Evolutionary conservation across 2,113 vertebrate species (phyloP).

Genomic region (Cinclus mexicanus): DNA sequence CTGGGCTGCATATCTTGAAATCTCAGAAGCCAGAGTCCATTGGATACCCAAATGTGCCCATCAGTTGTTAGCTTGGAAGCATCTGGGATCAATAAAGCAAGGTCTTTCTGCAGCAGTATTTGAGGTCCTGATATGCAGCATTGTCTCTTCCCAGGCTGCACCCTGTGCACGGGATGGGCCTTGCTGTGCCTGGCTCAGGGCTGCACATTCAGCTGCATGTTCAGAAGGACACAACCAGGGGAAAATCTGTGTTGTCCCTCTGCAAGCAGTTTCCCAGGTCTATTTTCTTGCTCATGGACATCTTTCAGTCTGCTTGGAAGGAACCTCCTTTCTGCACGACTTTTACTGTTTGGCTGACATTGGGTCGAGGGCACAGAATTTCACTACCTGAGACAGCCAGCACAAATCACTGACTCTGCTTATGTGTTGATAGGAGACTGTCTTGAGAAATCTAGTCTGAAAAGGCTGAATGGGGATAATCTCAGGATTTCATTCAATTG

Average conservation of each 20-base stretch:
- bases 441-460: neutral
- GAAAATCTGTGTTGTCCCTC: rapidly evolving
- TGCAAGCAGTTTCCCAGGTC: neutral
- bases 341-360: neutral
- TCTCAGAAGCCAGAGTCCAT: neutral
- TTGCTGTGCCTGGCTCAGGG: neutral
- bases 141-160: neutral
- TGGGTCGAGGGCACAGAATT: neutral
- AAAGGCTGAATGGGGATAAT: neutral
- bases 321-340: neutral
- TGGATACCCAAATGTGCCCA: too few relatives aligned
- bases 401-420: neutral
- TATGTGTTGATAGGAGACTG: neutral
- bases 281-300: neutral
- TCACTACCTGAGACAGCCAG: neutral
- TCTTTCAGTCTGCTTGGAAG: neutral
- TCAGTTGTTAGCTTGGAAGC: neutral
- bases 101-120: neutral
- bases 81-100: neutral
- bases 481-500: neutral
- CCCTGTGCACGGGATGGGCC: rapidly evolving
- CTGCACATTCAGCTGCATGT: rapidly evolving
- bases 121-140: neutral
- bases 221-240: neutral
- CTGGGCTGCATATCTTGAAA: neutral